phyloP scores from a whole-genome alignment of 1,140 invertebrate species.

The Pseudomyrmex gracilis region DNA sequence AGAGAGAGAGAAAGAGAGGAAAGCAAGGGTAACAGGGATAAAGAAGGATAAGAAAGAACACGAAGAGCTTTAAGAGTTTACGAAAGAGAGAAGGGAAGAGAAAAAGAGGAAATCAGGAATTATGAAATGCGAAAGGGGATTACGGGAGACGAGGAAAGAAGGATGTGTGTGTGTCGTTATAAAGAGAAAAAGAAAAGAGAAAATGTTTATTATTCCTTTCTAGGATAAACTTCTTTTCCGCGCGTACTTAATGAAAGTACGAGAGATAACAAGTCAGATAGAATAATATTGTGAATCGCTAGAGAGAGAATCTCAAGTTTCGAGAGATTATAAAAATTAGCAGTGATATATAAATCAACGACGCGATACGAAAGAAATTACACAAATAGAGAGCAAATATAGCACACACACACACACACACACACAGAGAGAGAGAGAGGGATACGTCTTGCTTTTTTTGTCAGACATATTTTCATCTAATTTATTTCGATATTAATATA shows the following conservation, averaged over 20 bases:
- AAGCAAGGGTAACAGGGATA: conserved; percentile 21
- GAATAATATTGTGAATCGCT: background rate
- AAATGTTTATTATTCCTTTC: conserved; percentile 14
- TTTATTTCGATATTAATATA: background rate
- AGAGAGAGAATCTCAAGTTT: background rate
- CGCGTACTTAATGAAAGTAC: conserved; percentile 2
- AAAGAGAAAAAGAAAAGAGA: conserved; percentile 2
- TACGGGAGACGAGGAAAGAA: conserved; percentile 17
- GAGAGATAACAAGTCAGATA: background rate
- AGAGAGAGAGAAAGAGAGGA: background rate
- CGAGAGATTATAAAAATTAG: background rate
- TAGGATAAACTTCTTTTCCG: background rate
- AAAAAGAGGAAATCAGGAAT: conserved; percentile 13
- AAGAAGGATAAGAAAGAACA: conserved; percentile 27
- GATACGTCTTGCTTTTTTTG: no score
- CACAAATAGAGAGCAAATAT: no score
- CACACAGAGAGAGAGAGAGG: no score
- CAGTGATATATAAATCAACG: background rate
- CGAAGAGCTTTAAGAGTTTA: background rate
- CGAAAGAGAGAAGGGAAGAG: background rate
- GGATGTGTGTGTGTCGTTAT: background rate
- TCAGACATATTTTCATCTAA: no score
- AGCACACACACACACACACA: no score
- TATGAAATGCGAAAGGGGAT: conserved; percentile 34
- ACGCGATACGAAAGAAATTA: background rate